Conservation (phyloP, 1,140 invertebrate species). For the Teleogryllus occipitalis region DNA sequence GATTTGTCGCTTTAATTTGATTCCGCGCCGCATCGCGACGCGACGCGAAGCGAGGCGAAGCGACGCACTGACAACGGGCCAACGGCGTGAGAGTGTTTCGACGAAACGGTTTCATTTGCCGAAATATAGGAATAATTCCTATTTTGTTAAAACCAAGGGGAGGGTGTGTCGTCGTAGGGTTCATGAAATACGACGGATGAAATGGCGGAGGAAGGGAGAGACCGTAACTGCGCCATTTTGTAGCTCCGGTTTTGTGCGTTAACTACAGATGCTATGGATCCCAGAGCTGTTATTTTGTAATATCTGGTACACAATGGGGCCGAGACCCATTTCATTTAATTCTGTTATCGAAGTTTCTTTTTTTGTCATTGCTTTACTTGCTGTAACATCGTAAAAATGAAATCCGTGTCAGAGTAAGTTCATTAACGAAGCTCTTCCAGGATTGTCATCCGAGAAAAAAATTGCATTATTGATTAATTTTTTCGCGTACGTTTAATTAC, state of each 20-base stretch:
- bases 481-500: no score
- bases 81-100: neutral
- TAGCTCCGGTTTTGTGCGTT: neutral
- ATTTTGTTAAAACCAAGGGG: neutral
- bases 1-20: conserved; percentile 5
- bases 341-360: no score
- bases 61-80: neutral
- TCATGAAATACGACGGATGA: neutral
- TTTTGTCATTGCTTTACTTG: no score
- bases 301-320: no score
- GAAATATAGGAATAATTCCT: neutral
- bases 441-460: no score
- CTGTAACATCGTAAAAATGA: no score
- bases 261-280: neutral
- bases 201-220: neutral
- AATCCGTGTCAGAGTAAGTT: no score
- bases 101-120: neutral
- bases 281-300: neutral
- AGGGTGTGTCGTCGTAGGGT: no score
- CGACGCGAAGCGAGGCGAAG: neutral
- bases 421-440: no score
- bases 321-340: no score
- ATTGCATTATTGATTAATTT: no score
- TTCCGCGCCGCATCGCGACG: neutral
- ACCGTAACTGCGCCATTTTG: neutral